Evolutionary conservation across 1,140 invertebrate species (phyloP), one percentile per base, ranked within the genome.

Genomic region (Heliconius hermathena): DNA sequence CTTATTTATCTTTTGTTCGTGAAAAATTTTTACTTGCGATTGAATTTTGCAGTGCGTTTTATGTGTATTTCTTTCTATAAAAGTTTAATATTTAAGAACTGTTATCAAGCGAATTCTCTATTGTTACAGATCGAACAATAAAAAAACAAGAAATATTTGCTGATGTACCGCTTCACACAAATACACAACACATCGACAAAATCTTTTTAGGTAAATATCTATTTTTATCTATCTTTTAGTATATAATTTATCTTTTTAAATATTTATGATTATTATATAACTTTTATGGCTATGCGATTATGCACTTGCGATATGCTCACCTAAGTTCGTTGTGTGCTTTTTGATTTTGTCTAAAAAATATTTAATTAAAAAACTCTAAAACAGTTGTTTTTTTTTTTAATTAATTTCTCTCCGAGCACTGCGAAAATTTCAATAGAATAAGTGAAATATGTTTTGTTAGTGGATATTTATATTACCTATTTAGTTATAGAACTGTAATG

Each of bases 111-210:
- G 79, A 77, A 41, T 81, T 85, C 73, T 85, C 73, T 77, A 80
- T 85, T 85, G 84, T 85, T 85, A 78, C 84, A 85, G 84, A 74
- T 74, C 4, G 1, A 16, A 54, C 26, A 26, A 26, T 26, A 26
- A 26, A 26, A 26, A 26, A 26, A 26, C 22, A 57, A 57, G 2
- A 29, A 29, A 13, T 16, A 18, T 1, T 13, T 29, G 60, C 60
- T 29, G 60, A 26, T 26, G 16, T 66, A 29, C 3, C 22, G 13
- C 26, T 16, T 4, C 60, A 29, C 11, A 29, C 22, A 29, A 66
- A 11, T 1, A 13, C 1, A 52, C 18, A 52, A 52, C 18, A 20
- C 49, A 52, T 29, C 26, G 1, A 13, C n/a, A 29, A 66, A 16
- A 29, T 29, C 8, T 26, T 0, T 66, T 16, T 8, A 66, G 60